Base-by-base conservation (phyloP, 2,888 invertebrate genomes). In the Coecobrya sp. region DNA sequence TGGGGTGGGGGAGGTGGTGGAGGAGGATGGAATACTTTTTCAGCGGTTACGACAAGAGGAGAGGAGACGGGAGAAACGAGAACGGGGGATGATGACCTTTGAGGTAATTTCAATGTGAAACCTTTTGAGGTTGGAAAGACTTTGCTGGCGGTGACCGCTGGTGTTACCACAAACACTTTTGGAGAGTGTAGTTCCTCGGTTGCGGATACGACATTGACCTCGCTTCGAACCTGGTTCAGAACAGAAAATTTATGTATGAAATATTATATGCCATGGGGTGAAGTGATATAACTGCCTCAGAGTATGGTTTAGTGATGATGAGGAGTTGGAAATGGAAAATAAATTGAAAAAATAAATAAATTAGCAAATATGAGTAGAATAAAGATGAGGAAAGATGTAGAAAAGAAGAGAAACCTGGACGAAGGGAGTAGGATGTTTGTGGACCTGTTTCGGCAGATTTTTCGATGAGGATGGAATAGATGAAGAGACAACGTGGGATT, bases 21-120 rank as follows among this genome's bases (percentile, higher is more conserved):
- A 59, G 94, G 92, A 42, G 70, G 94, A 65, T 65, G 76, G 52
- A 86, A 86, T 76, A 90, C 93, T 70, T 93, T 93, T 90, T 90
- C 93, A 42, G 93, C 91, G 22, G 92, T 91, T 86, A 92, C 86
- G 13, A 92, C 86, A 86, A 84, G 76, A 10, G 82, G 86, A 45
- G 84, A 73, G 86, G 93, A 87, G 36, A 88, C 89, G 25, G 88
- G 89, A 73, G 93, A 92, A 5, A 93, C 79, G 30, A 93, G 73
- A 22, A 93, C 90, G 11, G 93, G 93, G 11, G 81, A 55, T 4
- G 85, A 65, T n/a, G 92, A 92, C 70, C 92, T 86, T 62, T 93
- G 93, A 10, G 94, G 93, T 62, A 94, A 93, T 82, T 94, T 94
- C 19, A 94, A 76, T 36, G 94, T 94, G 59, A 94, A 94, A 27